These are phyloP conservation scores for Oreochromis aureus DNA, from an alignment of 2,113 vertebrate species.

Conservation along the genomic window DNA sequence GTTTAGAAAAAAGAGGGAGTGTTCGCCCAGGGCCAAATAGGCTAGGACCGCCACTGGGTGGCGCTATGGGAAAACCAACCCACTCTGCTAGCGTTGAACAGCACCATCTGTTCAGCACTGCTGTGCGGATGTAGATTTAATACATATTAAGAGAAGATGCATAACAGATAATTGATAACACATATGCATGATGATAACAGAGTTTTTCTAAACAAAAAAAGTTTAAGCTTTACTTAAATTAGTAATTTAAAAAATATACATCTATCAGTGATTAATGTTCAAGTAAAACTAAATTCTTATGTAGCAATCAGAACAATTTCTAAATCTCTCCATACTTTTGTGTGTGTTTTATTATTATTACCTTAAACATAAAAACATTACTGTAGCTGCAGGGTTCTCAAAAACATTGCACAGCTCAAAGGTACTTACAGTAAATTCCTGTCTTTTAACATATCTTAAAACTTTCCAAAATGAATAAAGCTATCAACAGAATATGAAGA, in stretches of 20 bases:
- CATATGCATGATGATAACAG: accelerated
- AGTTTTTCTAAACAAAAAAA: background rate
- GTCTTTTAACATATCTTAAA: background rate
- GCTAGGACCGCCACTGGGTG: background rate
- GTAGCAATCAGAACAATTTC: background rate
- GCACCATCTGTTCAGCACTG: background rate
- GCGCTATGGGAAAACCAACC: background rate
- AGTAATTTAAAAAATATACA: background rate
- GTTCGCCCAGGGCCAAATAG: background rate
- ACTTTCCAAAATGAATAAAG: background rate
- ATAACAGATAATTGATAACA: background rate
- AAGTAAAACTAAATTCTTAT: background rate
- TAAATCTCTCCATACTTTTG: background rate
- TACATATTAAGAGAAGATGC: background rate
- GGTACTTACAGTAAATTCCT: background rate
- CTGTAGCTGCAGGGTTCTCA: background rate
- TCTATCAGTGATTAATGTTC: background rate
- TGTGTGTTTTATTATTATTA: background rate
- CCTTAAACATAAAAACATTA: background rate
- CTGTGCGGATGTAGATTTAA: background rate
- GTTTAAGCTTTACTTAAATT: background rate
- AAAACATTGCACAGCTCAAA: accelerated
- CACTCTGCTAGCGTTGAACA: background rate
- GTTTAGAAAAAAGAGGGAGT: background rate
- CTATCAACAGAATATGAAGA: background rate